These are phyloP conservation scores for Spodoptera litura DNA, from an alignment of 1,140 invertebrate species.

Conservation along the genomic window DNA sequence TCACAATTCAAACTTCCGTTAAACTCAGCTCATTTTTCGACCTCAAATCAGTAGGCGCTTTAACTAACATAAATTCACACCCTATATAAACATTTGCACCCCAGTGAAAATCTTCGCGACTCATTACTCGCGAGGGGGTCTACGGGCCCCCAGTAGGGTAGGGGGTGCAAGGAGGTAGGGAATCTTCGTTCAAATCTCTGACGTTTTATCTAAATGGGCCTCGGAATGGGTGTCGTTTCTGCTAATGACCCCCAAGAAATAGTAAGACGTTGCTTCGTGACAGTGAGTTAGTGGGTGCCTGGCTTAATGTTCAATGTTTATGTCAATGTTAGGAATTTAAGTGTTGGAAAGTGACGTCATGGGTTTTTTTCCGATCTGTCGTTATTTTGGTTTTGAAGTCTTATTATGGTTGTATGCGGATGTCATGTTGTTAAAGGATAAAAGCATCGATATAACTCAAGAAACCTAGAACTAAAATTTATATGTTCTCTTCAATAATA, in stretches of 20 bases:
- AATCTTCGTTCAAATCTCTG: conserved; percentile 83
- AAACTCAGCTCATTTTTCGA: conserved; percentile 1
- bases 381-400: too few species aligned
- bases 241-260: conserved; percentile 84
- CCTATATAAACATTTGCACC: conserved; percentile 84
- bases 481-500: too few species aligned
- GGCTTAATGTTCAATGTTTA: conserved; percentile 45
- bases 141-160: conserved; percentile 5
- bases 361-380: too few species aligned
- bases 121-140: conserved; percentile 76
- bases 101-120: conserved; percentile 81
- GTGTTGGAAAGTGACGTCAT: conserved; percentile 9
- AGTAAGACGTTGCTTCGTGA: conserved; percentile 71
- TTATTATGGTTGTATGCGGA: too few species aligned
- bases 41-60: conserved; percentile 3
- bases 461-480: too few species aligned
- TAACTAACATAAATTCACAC: conserved; percentile 74
- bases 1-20: too few species aligned
- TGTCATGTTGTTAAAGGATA: too few species aligned
- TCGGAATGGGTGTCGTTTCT: conserved; percentile 80
- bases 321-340: conserved; percentile 34
- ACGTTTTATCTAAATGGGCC: conserved; percentile 85
- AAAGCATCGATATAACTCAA: too few species aligned
- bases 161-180: conserved; percentile 51
- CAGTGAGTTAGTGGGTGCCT: conserved; percentile 65